Base-by-base conservation (phyloP, 2,888 invertebrate species). In the Eurytoma adleriae region DNA sequence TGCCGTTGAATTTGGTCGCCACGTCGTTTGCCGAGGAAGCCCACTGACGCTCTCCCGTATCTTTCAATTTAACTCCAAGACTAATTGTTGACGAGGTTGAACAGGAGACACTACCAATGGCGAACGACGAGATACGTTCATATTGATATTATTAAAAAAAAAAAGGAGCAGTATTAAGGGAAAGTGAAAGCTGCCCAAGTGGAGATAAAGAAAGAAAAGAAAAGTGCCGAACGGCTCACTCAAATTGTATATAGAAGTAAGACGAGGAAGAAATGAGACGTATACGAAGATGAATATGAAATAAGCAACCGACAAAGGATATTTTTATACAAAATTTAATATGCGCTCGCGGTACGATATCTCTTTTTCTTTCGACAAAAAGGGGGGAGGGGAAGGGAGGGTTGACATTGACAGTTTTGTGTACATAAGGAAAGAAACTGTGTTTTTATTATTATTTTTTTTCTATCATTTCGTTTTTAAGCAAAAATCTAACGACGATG, bases 1-100 rank as follows among this genome's bases (percentile, higher is more conserved):
- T 94, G 84, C 95, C 95, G 16, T 90, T 95, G 81, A 95, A 95
- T 91, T 91, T 95, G 83, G 95, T 95, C 71, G 93, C 95, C 66
- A 94, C 94, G 74, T 94, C 95, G 89, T 92, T 94, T 85, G 92
- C 94, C 81, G 93, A 94, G 84, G 92, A 92, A 72, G 94, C 93
- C 83, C 93, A 93, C 88, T 93, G 92, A 89, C 76, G n/a, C 52
- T 18, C 54, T 71, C 80, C 64, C 75, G 76, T 84, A 81, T 83
- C 78, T 80, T 79, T 67, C 40, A 40, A 10, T 62, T 72, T 3
- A 48, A 78, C 72, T 64, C 62, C 20, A 77, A 74, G 64, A 80
- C 68, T 73, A 40, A 40, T 40, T 10, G 40, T 40, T 7, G 40
- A 70, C 16, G 30, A 62, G 14, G 2, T 14, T 16, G 61, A 48